Evolutionary conservation across 2,888 invertebrate genomes (phyloP), one percentile per base, ranked within the genome.

Genomic region (Ariolimax columbianus): DNA sequence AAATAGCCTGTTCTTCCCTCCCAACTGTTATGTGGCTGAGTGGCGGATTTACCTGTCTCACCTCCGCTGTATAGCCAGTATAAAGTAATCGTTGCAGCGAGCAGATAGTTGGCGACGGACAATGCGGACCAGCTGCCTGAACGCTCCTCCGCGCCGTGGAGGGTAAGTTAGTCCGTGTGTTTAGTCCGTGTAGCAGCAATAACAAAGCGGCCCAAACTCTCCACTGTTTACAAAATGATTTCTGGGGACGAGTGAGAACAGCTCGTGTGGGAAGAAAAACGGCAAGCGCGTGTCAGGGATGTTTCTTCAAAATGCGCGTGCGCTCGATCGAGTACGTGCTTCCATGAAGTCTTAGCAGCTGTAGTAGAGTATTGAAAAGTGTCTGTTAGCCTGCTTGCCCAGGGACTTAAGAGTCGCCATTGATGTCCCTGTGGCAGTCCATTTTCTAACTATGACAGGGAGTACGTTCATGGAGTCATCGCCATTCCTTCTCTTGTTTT

Each of bases 391-490:
- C 23, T 36, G 36, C 43, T 78, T 17, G 36, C 40, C 17, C 68
- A 43, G 79, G 79, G 79, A 79, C 79, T 79, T 1, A n/a, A 63
- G 30, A 43, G 17, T 7, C 23, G 17, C 51, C 23, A 47, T 47
- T 43, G 33, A 75, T 75, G 75, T 75, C 75, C 19, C 51, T 36
- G 75, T 30, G 33, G 75, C 23, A 33, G 75, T 51, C 2, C 14
- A 33, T 51, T 26, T 51, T 23, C 30, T 75, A 23, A 68, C 33
- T 43, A 79, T 79, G 72, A 23, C 73, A n/a, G 38, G 79, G 79
- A 84, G 70, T 84, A 79, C 36, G 38, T 36, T 84, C 72, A 85
- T 84, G 85, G 87, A 79, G 84, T 43, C 82, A 7, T 83, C 85
- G 19, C 83, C 87, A 6, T 82, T 84, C 38, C 82, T 84, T 1